phyloP scores from a whole-genome alignment of 2,113 vertebrate genomes.

The Apaloderma vittatum region DNA sequence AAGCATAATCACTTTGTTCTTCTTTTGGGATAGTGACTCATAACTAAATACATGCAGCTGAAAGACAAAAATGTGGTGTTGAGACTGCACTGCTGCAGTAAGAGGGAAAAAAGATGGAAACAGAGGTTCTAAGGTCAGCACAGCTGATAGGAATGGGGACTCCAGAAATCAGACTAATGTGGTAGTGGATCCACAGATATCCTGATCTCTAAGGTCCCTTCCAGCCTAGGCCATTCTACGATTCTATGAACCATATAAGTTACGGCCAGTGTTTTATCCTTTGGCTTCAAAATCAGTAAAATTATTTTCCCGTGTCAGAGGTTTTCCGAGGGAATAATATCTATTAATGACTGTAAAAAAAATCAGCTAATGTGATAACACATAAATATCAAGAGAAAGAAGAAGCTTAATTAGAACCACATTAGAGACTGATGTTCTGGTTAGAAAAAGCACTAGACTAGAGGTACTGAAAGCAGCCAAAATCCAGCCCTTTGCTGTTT shows the following conservation, averaged over 20 bases:
- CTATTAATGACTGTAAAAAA: background rate
- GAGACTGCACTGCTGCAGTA: background rate
- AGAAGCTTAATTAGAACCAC: background rate
- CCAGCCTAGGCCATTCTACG: too few relatives aligned
- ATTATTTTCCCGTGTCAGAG: background rate
- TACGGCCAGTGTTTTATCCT: background rate
- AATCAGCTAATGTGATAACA: background rate
- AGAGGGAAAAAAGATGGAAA: background rate
- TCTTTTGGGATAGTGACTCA: constrained; percentile 55
- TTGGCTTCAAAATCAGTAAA: background rate
- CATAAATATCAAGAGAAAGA: background rate
- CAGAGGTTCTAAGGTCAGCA: background rate
- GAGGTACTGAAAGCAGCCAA: background rate
- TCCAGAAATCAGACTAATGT: background rate
- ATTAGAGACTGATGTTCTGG: background rate
- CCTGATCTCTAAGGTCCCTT: too few relatives aligned
- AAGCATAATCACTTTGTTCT: constrained; percentile 68
- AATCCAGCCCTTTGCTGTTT: constrained; percentile 30
- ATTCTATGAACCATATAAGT: background rate
- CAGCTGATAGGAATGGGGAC: background rate
- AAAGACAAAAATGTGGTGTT: background rate
- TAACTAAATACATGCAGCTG: constrained; percentile 51
- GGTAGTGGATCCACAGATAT: background rate
- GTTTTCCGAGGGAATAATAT: background rate
- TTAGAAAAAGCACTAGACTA: background rate